Evolutionary conservation across 2,888 invertebrate genomes (phyloP).

Genomic region (Melinaea menophilus): DNA sequence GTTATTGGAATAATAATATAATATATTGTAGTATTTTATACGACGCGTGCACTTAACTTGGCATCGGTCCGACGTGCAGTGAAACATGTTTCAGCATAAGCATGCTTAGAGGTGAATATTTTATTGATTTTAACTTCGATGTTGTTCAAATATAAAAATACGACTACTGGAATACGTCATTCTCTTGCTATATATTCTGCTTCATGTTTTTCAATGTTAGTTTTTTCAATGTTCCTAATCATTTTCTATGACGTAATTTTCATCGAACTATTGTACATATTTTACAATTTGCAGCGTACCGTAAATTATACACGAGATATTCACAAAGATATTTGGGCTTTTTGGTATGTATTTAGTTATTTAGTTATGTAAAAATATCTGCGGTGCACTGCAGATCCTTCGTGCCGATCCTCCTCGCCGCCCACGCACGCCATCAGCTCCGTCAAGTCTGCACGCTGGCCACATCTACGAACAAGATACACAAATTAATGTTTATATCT

Average conservation of each 20-base stretch:
- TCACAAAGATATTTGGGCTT: constrained; percentile 29
- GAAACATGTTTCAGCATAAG: constrained; percentile 3
- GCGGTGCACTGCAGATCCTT: constrained; percentile 87
- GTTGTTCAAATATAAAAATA: too few relatives aligned
- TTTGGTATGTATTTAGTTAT: constrained; percentile 6
- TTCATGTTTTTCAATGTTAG: too few relatives aligned
- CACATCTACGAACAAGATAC: constrained; percentile 80
- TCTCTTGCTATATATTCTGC: too few relatives aligned
- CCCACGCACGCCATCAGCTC: constrained; percentile 80
- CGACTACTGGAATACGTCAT: too few relatives aligned
- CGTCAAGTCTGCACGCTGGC: constrained; percentile 98
- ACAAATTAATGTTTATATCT: neutral
- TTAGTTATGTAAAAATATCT: constrained; percentile 96
- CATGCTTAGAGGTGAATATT: neutral
- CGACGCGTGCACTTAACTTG: constrained; percentile 12
- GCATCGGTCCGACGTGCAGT: constrained; percentile 5
- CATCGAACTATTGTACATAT: neutral
- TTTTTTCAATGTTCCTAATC: neutral
- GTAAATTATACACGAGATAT: constrained; percentile 27
- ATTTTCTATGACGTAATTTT: neutral
- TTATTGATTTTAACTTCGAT: too few relatives aligned
- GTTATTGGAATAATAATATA: neutral
- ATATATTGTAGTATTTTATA: constrained; percentile 14
- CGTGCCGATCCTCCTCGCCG: constrained; percentile 92
- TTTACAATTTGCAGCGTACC: constrained; percentile 13